Percentiles rank a stretch among this genome's conserved stretches.
Conservation (phyloP, 2,888 invertebrate genomes). For the Heliconius charithonia region DNA sequence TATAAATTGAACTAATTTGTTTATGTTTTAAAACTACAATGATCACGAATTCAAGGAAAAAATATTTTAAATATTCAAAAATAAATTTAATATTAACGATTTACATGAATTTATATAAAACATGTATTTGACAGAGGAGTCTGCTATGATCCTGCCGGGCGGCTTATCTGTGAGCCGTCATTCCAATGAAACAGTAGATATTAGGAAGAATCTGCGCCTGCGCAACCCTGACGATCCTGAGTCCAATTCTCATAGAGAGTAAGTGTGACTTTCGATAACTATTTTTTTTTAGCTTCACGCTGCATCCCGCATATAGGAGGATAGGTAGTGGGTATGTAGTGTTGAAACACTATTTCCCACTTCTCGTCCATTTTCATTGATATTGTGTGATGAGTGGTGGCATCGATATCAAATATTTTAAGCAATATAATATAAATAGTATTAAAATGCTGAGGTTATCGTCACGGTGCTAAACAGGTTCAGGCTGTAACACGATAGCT, state of each 20-base stretch:
- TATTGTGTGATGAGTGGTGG: neutral
- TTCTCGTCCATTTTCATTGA: neutral
- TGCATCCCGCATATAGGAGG: too few relatives aligned
- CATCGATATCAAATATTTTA: neutral
- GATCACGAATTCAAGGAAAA: too few relatives aligned
- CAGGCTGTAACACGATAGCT: neutral
- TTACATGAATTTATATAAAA: neutral
- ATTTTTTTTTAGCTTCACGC: neutral
- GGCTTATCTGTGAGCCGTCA: conserved; percentile 89
- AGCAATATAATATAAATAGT: neutral
- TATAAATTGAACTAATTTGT: neutral
- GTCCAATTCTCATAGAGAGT: conserved; percentile 88
- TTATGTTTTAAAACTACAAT: too few relatives aligned
- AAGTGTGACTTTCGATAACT: conserved; percentile 64
- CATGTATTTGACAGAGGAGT: conserved; percentile 80
- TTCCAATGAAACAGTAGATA: conserved; percentile 91
- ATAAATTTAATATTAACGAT: too few relatives aligned
- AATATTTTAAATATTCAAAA: too few relatives aligned
- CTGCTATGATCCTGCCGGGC: conserved; percentile 92
- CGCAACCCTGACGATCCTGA: conserved; percentile 90
- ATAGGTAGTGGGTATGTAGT: neutral
- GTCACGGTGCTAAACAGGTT: neutral
- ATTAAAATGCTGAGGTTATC: neutral
- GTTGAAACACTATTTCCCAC: neutral
- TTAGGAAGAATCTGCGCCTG: conserved; percentile 89